Evolutionary conservation across 35 echinoderm and acorn worm species (phyloP), one percentile per base, ranked within the genome.

Genomic region (Eucidaris tribuloides): DNA sequence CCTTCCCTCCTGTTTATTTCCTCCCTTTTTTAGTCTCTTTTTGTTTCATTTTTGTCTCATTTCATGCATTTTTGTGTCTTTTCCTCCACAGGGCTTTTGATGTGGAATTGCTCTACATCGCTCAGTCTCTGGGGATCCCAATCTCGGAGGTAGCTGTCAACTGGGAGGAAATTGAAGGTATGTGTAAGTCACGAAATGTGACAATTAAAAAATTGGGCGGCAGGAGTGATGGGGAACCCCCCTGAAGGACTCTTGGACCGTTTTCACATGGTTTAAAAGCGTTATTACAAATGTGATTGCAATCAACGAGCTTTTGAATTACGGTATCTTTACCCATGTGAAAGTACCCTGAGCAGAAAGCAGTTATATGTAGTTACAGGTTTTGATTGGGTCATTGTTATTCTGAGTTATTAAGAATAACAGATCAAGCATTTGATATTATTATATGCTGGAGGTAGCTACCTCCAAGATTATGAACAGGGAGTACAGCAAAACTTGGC

Each of bases 101-200:
- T 93, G 96, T 99, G 37, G 96, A 99, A 64, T 52, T 99, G 42
- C 64, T 99, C 40, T 99, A 90, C 81, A 87, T 99, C 58, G 90
- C 90, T 19, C 96, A 99, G 42, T 63, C 58, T 40, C 66, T 99
- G 25, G 84, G 82, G 42, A 99, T 99, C 63, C 83, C 96, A 83
- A 93, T 93, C 50, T 83, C 79, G 59, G 94, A 99, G 66, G 91
- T 99, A 11, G 90, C 96, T 11, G 82, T 99, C 46, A 99, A 99
- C 71, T 97, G 96, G 96, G 86, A 92, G 46, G 96, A 99, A 70
- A 93, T 99, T 38, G 96, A 99, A 76, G 90, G 96, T 93, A 70
- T 63, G 86, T 79, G 24, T 39, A 37, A 6, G 79, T 80, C 11
- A 13, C n/a, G 25, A 11, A 3, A 11, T 79, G 2, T 33, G n/a